Base-by-base conservation (phyloP, 2,888 invertebrate species). In the Xylocampa areola region DNA sequence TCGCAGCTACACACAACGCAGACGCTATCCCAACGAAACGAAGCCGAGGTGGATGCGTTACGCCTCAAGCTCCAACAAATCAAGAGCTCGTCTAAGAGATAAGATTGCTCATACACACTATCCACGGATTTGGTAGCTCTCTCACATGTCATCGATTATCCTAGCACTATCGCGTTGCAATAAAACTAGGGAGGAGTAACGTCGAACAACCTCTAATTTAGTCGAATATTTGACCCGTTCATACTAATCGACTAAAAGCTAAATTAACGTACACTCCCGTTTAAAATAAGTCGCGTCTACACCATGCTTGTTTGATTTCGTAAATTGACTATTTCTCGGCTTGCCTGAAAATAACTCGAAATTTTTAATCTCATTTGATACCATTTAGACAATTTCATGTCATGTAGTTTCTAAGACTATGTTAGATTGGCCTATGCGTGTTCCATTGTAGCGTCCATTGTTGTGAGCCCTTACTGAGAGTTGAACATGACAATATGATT, bases 81-180 rank as follows among this genome's bases (percentile, higher is more conserved):
- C 76, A 94, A 94, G 75, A 94, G 93, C 79, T 92, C 93, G 27
- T 91, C 94, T 32, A 94, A 93, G 71, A 94, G 94, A 94, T 94
- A 94, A 91, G 81, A 77, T 75, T 43, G 40, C 73, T 73, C 72
- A 17, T 59, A 47, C 75, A 67, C 75, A 17, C 57, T 14, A 44
- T 40, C 41, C 73, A 66, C 75, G 76, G 78, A 81, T 66, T 70
- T 77, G 80, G 79, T 85, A 84, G 87, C 88, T 86, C 85, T 85
- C 86, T 81, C 79, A 58, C 72, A 69, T 68, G 54, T 60, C 69
- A 76, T 60, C 57, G 61, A 62, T 53, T 54, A 10, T 35, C 60
- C 37, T 60, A 51, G 50, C 53, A 65, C 50, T 40, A 29, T 64
- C 35, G 44, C 67, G 48, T 64, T 59, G 16, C 25, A 41, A 52